phyloP scores from a whole-genome alignment of 2,797 vertebrate genomes.

The Morus bassanus region DNA sequence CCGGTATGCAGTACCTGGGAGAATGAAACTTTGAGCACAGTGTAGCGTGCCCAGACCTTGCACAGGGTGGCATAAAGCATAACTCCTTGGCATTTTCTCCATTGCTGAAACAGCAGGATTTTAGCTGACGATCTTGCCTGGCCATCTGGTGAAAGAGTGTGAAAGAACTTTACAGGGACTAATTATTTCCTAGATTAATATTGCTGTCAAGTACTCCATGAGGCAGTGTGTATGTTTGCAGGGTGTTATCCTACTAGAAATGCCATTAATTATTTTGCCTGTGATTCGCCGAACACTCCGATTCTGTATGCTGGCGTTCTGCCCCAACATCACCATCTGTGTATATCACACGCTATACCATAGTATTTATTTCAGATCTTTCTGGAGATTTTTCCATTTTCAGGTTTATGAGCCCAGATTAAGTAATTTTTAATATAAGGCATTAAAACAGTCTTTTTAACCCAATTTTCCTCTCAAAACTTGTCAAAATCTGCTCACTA shows the following conservation, averaged over 20 bases:
- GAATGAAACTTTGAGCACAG: not conserved
- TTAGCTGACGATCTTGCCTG: conserved; percentile 68
- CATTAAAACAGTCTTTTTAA: not conserved
- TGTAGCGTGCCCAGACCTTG: not conserved
- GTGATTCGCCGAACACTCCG: not conserved
- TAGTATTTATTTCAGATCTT: not conserved
- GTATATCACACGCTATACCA: not conserved
- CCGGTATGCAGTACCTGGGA: not conserved
- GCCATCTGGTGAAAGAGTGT: conserved; percentile 70
- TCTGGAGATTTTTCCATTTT: not conserved
- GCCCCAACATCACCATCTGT: conserved; percentile 26
- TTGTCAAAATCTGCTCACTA: not conserved
- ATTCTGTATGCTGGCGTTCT: not conserved
- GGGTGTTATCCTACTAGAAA: conserved; percentile 35
- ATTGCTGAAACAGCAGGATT: conserved; percentile 70
- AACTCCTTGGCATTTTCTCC: conserved; percentile 28
- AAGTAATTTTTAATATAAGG: not conserved
- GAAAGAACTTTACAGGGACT: conserved; percentile 59
- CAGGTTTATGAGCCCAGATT: not conserved
- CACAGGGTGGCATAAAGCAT: conserved; percentile 16
- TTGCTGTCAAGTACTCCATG: conserved; percentile 59
- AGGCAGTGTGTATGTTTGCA: conserved; percentile 1
- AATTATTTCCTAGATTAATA: conserved; percentile 72
- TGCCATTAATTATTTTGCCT: conserved; percentile 41
- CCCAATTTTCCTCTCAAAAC: not conserved